Base-by-base conservation (phyloP, 2,113 vertebrate species). In the Chamaetylas fuelleborni region DNA sequence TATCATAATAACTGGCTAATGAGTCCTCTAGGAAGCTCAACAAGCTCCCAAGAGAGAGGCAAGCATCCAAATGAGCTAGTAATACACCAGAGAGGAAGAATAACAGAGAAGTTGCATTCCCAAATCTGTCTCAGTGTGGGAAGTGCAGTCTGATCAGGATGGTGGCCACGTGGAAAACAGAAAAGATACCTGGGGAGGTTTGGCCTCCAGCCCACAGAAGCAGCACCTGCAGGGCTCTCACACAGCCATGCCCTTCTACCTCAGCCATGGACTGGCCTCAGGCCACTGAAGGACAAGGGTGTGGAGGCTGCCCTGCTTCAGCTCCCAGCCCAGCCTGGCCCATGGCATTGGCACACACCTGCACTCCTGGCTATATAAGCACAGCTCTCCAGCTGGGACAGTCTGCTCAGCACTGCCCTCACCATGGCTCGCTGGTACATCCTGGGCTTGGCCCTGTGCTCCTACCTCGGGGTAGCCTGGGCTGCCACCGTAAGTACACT, bases 341-440 rank as follows among this genome's bases (percentile, higher is more conserved):
- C 48, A 36, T 50, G 48, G 48, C 48, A 50, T 14, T 50, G 48
- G 48, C 48, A 25, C 48, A 50, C 48, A 25, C 24, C 48, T 50
- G 48, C 48, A 50, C 12, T 12, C 48, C 48, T 50, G 48, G 24
- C 48, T 50, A 50, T 50, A 50, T 50, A 50, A 50, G 24, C 48
- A 50, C 48, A 50, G 48, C 48, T 25, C 48, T 50, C 12, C 48
- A 50, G 48, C 48, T 50, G 48, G 48, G 48, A 25, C 48, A 8
- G 48, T 50, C 47, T n/a, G 24, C 34, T 71, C n/a, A 40, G 79
- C 50, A 48, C 62, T 36, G 29, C 29, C 3, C 26, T 83, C 93
- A 83, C 38, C 89, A 99, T 99, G 98, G 94, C 64, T 40, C 96
- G 22, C 89, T 95, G 98, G 95, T 94, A 88, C 76, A 71, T 98